Evolutionary conservation across 2,888 invertebrate species (phyloP).

Genomic region (Cerceris ruficornis): DNA sequence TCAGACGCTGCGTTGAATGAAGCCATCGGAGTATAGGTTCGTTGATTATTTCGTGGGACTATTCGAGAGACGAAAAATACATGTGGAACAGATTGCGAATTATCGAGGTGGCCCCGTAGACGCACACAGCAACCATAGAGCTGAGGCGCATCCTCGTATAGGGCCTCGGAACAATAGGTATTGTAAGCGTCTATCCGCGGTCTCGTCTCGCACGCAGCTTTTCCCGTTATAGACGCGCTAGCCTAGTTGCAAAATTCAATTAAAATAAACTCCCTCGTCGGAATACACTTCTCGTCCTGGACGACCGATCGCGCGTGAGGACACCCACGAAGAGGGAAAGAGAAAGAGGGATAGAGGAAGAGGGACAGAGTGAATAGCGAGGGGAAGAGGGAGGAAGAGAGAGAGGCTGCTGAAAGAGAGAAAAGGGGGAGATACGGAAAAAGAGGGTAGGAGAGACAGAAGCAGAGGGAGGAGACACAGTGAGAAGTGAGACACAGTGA

Average conservation of each 20-base stretch:
- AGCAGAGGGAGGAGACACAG: too few relatives aligned
- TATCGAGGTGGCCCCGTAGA: slow-evolving; percentile 39
- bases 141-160: slow-evolving; percentile 10
- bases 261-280: slow-evolving; percentile 69
- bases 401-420: too few relatives aligned
- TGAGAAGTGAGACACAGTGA: not conserved
- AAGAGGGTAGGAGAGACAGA: too few relatives aligned
- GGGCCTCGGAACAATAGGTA: slow-evolving; percentile 57
- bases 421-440: too few relatives aligned
- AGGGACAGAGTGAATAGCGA: slow-evolving; percentile 11
- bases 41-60: slow-evolving; percentile 27
- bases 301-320: slow-evolving; percentile 19
- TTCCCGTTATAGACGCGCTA: slow-evolving; percentile 59
- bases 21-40: slow-evolving; percentile 1
- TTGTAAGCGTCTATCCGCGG: slow-evolving; percentile 58
- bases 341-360: not conserved
- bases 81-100: slow-evolving; percentile 53
- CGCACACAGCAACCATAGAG: not conserved
- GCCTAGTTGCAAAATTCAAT: slow-evolving; percentile 76
- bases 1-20: slow-evolving; percentile 9
- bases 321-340: not conserved
- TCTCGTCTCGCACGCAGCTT: slow-evolving; percentile 49
- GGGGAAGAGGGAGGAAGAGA: not conserved
- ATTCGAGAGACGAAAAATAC: slow-evolving; percentile 14
- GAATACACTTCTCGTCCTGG: slow-evolving; percentile 17